Conservation (phyloP, 2,888 invertebrate species). For the Tipula helvola region DNA sequence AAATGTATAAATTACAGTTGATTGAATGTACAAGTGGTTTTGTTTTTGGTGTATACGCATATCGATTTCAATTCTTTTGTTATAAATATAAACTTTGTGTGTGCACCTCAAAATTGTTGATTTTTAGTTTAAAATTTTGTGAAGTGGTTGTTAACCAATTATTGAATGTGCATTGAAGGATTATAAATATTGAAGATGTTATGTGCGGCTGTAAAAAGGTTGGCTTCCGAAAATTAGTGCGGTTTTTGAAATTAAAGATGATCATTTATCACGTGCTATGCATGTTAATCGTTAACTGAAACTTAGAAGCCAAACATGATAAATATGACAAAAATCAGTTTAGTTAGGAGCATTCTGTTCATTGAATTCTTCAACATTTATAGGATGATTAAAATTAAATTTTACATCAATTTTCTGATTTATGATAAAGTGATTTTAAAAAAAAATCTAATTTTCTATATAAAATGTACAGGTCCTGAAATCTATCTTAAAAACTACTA, state of each 20-base stretch:
- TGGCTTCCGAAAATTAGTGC: background rate
- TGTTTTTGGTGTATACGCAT: background rate
- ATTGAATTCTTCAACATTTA: too few species aligned
- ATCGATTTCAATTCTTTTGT: background rate
- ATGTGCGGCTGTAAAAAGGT: background rate
- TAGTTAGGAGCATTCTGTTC: too few species aligned
- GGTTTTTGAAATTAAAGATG: background rate
- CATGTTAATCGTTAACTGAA: too few species aligned
- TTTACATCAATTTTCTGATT: too few species aligned
- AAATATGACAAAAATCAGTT: too few species aligned
- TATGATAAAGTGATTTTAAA: too few species aligned
- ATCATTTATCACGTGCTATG: background rate
- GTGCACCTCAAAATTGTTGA: background rate
- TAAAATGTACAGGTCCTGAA: too few species aligned
- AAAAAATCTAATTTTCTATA: too few species aligned
- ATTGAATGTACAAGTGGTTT: background rate
- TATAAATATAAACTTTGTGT: background rate
- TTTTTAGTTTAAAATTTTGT: background rate
- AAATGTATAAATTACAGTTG: background rate
- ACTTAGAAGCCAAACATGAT: too few species aligned
- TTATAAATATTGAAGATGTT: background rate
- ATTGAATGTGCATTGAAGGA: background rate
- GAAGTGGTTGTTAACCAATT: background rate
- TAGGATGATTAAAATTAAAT: too few species aligned
- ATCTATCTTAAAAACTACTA: too few species aligned